Base-by-base conservation (phyloP, 2,113 vertebrate species). In the Glaucidium brasilianum region DNA sequence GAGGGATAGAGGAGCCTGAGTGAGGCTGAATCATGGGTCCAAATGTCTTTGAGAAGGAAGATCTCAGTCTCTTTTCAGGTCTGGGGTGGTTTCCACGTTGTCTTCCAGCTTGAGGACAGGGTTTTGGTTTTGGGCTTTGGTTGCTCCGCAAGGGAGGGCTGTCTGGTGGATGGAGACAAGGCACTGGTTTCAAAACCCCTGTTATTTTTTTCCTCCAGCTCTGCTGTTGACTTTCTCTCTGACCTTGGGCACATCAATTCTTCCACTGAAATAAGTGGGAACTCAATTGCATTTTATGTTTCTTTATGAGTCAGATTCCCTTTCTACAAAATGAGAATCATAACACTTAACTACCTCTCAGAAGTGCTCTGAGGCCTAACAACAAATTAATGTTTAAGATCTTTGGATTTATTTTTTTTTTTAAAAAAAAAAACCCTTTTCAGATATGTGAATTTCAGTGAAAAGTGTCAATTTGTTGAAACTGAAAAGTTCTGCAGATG, bases 341-440 rank as follows among this genome's bases (percentile, higher is more conserved):
- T 96, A 97, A 97, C 91, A 87, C 96, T 97, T 96, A 97, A 97
- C 92, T 90, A 97, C 91, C 89, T 95, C 93, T 95, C 91, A 92
- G 86, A 94, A 97, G 84, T 69, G 66, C 84, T 95, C 69, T 92
- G 87, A 97, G 94, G 89, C 89, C 94, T 88, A 94, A 90, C 94
- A 97, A 94, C 94, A 97, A 95, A 95, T 96, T 97, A 95, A 96
- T 97, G 91, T 94, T 91, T 94, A 89, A 96, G 74, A 85, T 95
- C 67, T 45, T 96, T 73, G 50, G 86, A 39, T 39, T 39, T 39
- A 75, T 69, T 69, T 66, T 79, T 90, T 63, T 89, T 68, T 59
- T 62, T 37, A 29, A 26, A 18, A 59, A 92, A 90, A 86, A 66
- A 66, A 29, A 14, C 3, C 32, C 72, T 91, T 77, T 88, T 76